These are phyloP conservation scores for Ectropis grisescens DNA, from an alignment of 1,140 invertebrate genomes.

Conservation along the genomic window DNA sequence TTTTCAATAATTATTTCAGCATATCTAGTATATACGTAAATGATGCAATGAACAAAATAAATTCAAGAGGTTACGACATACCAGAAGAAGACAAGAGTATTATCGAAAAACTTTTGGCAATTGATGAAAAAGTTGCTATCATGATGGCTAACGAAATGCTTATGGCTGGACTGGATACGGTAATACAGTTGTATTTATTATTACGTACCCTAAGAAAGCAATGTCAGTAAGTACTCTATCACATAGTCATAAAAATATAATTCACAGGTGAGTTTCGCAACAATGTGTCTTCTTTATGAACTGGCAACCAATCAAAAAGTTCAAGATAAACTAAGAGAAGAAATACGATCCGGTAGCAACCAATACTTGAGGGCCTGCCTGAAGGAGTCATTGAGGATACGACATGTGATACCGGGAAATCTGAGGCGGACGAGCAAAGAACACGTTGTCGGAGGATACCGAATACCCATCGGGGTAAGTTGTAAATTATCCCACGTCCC, in stretches of 20 bases:
- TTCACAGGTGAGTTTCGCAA: slow-evolving; percentile 35
- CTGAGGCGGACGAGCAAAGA: slow-evolving; percentile 67
- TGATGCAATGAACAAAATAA: slow-evolving; percentile 30
- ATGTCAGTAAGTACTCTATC: no score
- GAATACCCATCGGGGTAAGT: slow-evolving; percentile 74
- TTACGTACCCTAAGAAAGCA: no score
- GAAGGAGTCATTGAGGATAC: slow-evolving; percentile 74
- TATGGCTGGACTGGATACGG: slow-evolving; percentile 83
- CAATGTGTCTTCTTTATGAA: slow-evolving; percentile 32
- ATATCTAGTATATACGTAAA: slow-evolving; percentile 32
- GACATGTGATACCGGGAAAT: slow-evolving; percentile 68
- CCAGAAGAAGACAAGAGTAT: slow-evolving; percentile 61
- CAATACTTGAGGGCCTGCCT: slow-evolving; percentile 75
- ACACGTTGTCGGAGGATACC: slow-evolving; percentile 70
- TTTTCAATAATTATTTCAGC: no score
- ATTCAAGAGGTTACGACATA: slow-evolving; percentile 26
- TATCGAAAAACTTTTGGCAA: slow-evolving; percentile 68
- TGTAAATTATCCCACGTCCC: no score
- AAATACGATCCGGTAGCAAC: slow-evolving; percentile 23
- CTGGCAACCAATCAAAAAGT: slow-evolving; percentile 31
- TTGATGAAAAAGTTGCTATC: slow-evolving; percentile 70
- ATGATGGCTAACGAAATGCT: slow-evolving; percentile 83
- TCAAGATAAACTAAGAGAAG: slow-evolving; percentile 41
- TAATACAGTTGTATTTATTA: no score
- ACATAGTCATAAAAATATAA: not conserved